Evolutionary conservation across 2,888 invertebrate genomes (phyloP).

Genomic region (Perizoma affinitatum): DNA sequence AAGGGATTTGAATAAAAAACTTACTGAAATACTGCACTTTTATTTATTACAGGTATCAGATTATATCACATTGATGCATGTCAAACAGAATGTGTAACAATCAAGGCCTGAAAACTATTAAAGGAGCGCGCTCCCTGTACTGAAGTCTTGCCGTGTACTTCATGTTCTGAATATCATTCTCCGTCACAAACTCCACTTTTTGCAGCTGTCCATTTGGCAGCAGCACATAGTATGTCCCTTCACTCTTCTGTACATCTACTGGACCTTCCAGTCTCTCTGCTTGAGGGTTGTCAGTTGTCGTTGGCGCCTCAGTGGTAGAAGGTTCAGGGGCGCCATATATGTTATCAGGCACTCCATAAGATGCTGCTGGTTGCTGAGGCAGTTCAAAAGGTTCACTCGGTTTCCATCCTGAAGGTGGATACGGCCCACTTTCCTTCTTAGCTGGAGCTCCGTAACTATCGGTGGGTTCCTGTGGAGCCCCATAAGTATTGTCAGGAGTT

Average conservation of each 20-base stretch:
- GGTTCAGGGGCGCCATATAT: constrained; percentile 63
- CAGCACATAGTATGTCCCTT: constrained; percentile 86
- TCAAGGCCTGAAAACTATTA: constrained; percentile 63
- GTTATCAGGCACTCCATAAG: constrained; percentile 63
- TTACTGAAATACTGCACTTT: background rate
- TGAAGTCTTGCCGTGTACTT: constrained; percentile 84
- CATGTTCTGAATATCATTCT: constrained; percentile 82
- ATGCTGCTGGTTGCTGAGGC: constrained; percentile 63
- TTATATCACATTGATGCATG: constrained; percentile 1
- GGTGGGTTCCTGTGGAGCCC: constrained; percentile 46
- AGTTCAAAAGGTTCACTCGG: constrained; percentile 70
- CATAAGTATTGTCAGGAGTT: constrained; percentile 54
- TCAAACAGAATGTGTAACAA: background rate
- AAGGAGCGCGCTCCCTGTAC: constrained; percentile 69
- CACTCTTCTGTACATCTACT: constrained; percentile 75
- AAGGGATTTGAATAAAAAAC: too few species aligned
- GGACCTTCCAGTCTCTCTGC: constrained; percentile 67
- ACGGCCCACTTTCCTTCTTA: constrained; percentile 52
- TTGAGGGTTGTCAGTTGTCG: constrained; percentile 66
- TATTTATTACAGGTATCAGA: constrained; percentile 20
- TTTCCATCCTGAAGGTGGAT: constrained; percentile 75
- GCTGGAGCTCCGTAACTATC: constrained; percentile 41
- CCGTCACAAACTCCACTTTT: constrained; percentile 83
- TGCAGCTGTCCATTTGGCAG: constrained; percentile 86
- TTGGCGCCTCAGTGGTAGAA: constrained; percentile 61